phyloP scores from a whole-genome alignment of 2,113 vertebrate genomes.

The Syngnathus typhle region DNA sequence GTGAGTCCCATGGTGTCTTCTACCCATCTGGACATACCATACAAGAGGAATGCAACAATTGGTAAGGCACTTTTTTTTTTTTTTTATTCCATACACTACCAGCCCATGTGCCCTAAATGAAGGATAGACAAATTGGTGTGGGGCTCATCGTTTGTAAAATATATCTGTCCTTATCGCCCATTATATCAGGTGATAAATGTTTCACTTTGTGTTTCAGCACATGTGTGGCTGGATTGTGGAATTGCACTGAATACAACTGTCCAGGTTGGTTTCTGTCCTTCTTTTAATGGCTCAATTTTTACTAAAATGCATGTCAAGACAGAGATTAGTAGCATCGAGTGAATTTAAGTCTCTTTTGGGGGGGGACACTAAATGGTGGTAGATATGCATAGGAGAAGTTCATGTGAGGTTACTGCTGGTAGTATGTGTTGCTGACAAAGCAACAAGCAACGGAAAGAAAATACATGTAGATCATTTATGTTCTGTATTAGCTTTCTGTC shows the following conservation, averaged over 20 bases:
- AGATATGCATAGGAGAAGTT: no score
- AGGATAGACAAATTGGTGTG: not conserved
- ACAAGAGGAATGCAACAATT: slow-evolving; percentile 89
- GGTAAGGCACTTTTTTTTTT: slow-evolving; percentile 63
- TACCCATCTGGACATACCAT: slow-evolving; percentile 79
- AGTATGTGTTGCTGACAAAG: not conserved
- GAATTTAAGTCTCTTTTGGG: not conserved
- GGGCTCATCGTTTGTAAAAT: not conserved
- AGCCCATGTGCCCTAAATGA: not conserved
- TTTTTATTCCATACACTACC: not conserved
- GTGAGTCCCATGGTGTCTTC: slow-evolving; percentile 81
- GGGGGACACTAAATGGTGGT: no score
- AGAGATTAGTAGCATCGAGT: not conserved
- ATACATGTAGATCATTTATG: not conserved
- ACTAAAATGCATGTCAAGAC: not conserved
- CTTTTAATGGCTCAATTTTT: not conserved
- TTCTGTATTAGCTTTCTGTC: not conserved
- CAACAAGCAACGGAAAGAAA: no score
- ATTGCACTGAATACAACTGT: slow-evolving; percentile 84
- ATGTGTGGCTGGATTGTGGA: slow-evolving; percentile 83
- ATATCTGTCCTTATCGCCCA: not conserved
- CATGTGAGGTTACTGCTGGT: not conserved
- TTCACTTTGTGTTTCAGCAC: slow-evolving; percentile 76
- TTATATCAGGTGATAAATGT: slow-evolving; percentile 22
- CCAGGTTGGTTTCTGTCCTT: slow-evolving; percentile 73